A percentile compares a stretch with the other conserved stretches of the same genome.
These are phyloP conservation scores for Emmelina monodactyla DNA, from an alignment of 2,888 invertebrate genomes.

Conservation along the genomic window DNA sequence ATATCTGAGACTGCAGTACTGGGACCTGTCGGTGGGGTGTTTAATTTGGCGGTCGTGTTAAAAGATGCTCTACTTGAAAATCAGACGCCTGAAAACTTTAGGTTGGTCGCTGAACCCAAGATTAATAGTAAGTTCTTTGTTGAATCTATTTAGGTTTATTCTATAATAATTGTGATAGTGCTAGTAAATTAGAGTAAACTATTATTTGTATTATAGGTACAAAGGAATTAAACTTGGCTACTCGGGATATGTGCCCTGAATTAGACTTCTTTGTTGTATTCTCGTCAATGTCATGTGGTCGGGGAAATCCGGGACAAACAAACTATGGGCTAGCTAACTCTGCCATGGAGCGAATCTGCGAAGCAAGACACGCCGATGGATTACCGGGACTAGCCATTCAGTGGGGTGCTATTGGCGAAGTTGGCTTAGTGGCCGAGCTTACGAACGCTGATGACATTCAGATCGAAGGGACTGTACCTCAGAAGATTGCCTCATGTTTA, in stretches of 20 bases:
- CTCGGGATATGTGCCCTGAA: slow-evolving; percentile 78
- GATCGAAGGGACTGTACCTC: slow-evolving; percentile 95
- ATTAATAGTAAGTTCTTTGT: no score
- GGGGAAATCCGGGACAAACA: slow-evolving; percentile 95
- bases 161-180: no score
- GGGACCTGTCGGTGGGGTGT: slow-evolving; percentile 85
- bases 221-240: slow-evolving; percentile 79
- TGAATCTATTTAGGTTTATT: no score
- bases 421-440: slow-evolving; percentile 85
- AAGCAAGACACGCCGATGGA: slow-evolving; percentile 81
- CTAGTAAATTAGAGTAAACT: no score
- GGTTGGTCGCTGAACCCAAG: slow-evolving; percentile 85
- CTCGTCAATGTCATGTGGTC: slow-evolving; percentile 95
- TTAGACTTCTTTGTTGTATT: slow-evolving; percentile 95
- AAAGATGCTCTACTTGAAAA: slow-evolving; percentile 89
- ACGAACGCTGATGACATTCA: slow-evolving; percentile 93
- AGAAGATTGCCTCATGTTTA: slow-evolving; percentile 92
- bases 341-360: slow-evolving; percentile 95
- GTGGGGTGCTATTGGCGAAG: slow-evolving; percentile 92
- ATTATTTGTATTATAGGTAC: slow-evolving; percentile 70
- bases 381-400: slow-evolving; percentile 91
- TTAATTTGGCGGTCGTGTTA: slow-evolving; percentile 94
- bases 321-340: slow-evolving; percentile 98
- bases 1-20: slow-evolving; percentile 68
- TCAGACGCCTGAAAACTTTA: slow-evolving; percentile 81